phyloP scores from a whole-genome alignment of 2,888 invertebrate genomes.

The Hartigia nigra region DNA sequence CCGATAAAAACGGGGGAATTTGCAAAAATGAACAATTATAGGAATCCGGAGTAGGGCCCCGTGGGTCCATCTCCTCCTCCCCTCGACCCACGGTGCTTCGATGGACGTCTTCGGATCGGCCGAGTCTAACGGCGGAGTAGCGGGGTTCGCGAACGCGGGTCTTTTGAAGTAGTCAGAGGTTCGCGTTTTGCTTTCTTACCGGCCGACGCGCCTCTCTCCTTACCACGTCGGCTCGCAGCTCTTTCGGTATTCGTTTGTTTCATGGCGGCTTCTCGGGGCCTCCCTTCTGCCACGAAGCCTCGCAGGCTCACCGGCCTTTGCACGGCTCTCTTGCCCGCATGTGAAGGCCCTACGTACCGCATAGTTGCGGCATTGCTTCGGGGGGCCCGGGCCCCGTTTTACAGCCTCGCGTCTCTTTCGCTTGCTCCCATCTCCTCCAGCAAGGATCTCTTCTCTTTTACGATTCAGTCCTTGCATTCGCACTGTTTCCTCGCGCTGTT shows the following conservation, averaged over 20 bases:
- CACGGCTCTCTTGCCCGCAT: slow-evolving; percentile 1
- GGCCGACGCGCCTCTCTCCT: slow-evolving; percentile 7
- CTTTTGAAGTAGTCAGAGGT: slow-evolving; percentile 60
- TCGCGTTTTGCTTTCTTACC: slow-evolving; percentile 41
- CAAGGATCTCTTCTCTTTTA: not conserved
- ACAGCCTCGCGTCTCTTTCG: slow-evolving; percentile 22
- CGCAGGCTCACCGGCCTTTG: not conserved
- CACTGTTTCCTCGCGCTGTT: not conserved
- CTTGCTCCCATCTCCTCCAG: not conserved
- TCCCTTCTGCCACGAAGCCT: slow-evolving; percentile 3
- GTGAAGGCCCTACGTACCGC: slow-evolving; percentile 38
- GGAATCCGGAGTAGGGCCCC: slow-evolving; percentile 60
- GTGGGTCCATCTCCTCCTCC: not conserved
- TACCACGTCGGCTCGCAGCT: slow-evolving; percentile 38
- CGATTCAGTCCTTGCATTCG: not conserved
- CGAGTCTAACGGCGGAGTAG: slow-evolving; percentile 25
- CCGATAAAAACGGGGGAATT: slow-evolving; percentile 59
- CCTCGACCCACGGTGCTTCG: not conserved
- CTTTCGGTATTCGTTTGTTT: slow-evolving; percentile 61
- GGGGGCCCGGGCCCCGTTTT: slow-evolving; percentile 38
- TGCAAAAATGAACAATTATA: slow-evolving; percentile 65
- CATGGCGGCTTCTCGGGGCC: slow-evolving; percentile 47
- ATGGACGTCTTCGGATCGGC: not conserved
- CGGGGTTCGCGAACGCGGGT: slow-evolving; percentile 56
- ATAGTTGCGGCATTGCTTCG: slow-evolving; percentile 53